Evolutionary conservation across 1,140 invertebrate species (phyloP), one percentile per base, ranked within the genome.

Genomic region (Drosophila ohnishii): DNA sequence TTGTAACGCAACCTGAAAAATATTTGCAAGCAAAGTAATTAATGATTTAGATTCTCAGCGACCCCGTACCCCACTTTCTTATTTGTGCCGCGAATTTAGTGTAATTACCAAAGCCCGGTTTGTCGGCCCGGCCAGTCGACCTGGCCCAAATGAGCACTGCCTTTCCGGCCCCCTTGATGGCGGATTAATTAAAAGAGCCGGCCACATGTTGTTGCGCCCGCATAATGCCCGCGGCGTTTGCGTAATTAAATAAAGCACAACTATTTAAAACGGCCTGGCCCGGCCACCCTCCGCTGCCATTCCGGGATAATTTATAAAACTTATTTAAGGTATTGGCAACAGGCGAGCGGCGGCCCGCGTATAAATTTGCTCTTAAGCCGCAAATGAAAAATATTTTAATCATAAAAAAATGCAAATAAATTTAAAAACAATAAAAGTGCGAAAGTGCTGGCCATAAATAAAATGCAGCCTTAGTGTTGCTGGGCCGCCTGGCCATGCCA

Each of bases 331-430:
- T 58, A 65, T 65, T 61, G 64, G 62, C 62, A 67, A 67, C 56
- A 48, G 61, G 47, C 55, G 16, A 8, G 11, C 4, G 3, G 7
- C 10, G 28, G 8, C 11, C 30, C 37, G 37, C 44, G 57, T 51
- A 82, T 83, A 78, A 78, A 80, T 80, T 63, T 50, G 34, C 82
- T 59, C 69, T 85, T 85, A 85, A 84, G 81, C 81, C 64, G 47
- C 67, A 74, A 83, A 78, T 83, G 58, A 75, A 71, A 75, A 75
- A 80, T 80, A 80, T 63, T 79, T 79, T 69, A 62, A 76, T 80
- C 70, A 65, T 48, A 48, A 79, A 69, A 56, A 57, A 75, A 62
- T 48, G 65, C 44, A 82, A 81, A 81, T 78, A 77, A 78, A 78
- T 78, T 77, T 64, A 77, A 77, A 77, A 77, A 78, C 74, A 78